Conservation (phyloP, 2,888 invertebrate species). For the Pardosa pseudoannulata region DNA sequence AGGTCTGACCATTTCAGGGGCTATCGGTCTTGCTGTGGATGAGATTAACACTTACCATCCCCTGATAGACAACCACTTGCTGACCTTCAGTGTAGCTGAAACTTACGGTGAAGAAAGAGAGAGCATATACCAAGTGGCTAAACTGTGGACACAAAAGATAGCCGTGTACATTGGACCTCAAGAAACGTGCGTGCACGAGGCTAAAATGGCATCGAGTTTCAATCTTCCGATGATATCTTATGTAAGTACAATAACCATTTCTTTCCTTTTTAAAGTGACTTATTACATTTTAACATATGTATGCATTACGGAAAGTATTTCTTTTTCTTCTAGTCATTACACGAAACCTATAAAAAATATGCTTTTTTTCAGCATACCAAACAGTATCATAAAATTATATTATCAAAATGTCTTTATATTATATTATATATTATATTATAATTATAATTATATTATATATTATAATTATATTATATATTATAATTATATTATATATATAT, state of each 20-base stretch:
- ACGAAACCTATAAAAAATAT: too few relatives aligned
- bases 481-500: too few relatives aligned
- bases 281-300: too few relatives aligned
- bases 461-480: too few relatives aligned
- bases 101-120: constrained; percentile 92
- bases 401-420: too few relatives aligned
- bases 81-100: constrained; percentile 90
- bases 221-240: constrained; percentile 97
- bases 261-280: too few relatives aligned
- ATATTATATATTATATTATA: too few relatives aligned
- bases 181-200: constrained; percentile 94
- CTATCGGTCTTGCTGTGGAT: constrained; percentile 90
- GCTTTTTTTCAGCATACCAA: too few relatives aligned
- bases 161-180: constrained; percentile 93
- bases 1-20: constrained; percentile 85
- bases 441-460: too few relatives aligned
- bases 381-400: too few relatives aligned
- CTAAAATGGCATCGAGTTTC: constrained; percentile 93
- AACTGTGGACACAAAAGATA: constrained; percentile 89
- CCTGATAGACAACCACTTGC: constrained; percentile 82
- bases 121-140: constrained; percentile 90
- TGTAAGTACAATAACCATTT: constrained; percentile 87
- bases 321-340: too few relatives aligned
- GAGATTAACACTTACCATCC: constrained; percentile 81
- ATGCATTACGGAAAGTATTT: too few relatives aligned